Evolutionary conservation across 1,140 invertebrate species (phyloP), one percentile per base, ranked within the genome.

Genomic region (Bombus soroeensis): DNA sequence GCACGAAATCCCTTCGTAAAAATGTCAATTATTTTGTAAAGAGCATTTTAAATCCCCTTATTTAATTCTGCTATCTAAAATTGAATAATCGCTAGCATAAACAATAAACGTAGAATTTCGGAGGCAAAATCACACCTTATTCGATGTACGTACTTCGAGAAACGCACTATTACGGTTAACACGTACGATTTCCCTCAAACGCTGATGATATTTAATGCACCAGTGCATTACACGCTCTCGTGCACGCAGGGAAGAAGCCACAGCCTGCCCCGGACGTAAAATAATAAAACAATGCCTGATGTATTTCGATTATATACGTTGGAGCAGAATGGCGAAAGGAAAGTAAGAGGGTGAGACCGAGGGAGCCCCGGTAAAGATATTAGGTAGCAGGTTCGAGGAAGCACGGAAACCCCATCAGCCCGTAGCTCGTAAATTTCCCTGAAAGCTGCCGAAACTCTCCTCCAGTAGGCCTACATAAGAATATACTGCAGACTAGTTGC

Each of bases 341-440:
- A 41, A 41, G 39, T 32, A 53, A 59, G 62, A 28, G 84, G 43
- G 85, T 75, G 80, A 79, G 75, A 79, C 70, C 57, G 64, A 57
- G 80, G 85, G 85, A 78, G 84, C 62, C 83, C 87, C 89, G 89
- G 90, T 93, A 92, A 94, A 92, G 93, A 94, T 94, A 94, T 94
- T 94, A 94, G 93, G 90, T 92, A 85, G 87, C 87, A 89, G 86
- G 84, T 90, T 90, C 81, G 87, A 71, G 83, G 70, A 88, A 91
- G 92, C 94, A 94, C 86, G 94, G 85, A 94, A 94, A 94, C 92
- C 93, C 94, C 94, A 95, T 95, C 94, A 94, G 90, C 89, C 85
- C 82, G 76, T 68, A 73, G 82, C 89, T 93, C 93, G 92, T 94
- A 94, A 94, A 94, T 94, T 94, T 90, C 89, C 83, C 73, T 62